Base-by-base conservation (phyloP, 2,797 vertebrate species). In the Masticophis lateralis region DNA sequence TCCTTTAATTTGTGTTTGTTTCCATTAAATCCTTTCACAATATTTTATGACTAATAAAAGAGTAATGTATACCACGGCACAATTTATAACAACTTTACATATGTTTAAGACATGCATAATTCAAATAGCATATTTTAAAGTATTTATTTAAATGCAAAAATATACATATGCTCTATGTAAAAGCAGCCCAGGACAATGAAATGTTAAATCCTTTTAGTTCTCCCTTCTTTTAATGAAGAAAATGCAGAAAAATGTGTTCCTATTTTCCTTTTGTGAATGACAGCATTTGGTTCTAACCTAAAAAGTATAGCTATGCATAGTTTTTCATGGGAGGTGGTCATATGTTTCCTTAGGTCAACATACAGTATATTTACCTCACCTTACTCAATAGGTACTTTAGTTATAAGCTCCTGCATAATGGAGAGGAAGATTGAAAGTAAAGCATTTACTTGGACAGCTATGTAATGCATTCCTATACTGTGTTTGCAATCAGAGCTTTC, bases 401-500 rank as follows among this genome's bases (percentile, higher is more conserved):
- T 12, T 91, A 93, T 92, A 92, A 61, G 6, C 60, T 90, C 89
- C 88, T 91, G 3, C 60, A 94, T 37, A 92, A 53, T 61, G 91
- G 90, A 95, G 32, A 14, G 18, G 53, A 96, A 93, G 94, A 95
- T 94, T 32, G 94, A 87, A 95, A 95, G 63, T 57, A 96, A 94
- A 95, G 60, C 25, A 93, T 94, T 59, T 96, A 60, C 95, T 96
- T 94, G 66, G 93, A 94, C 92, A 94, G 93, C 93, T 90, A 86
- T 92, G 92, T 66, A 94, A 95, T 94, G 91, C 87, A 95, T 95
- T 96, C 91, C 96, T 96, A 94, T 95, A 92, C 86, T 93, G 83
- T 43, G 88, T 91, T 96, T 94, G 83, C 96, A 96, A 97, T 95
- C 94, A 74, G 94, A 96, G 95, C 95, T 93, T 89, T 91, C 94